Percentiles rank a stretch among this genome's conserved stretches.
Evolutionary conservation across 2,113 vertebrate genomes (phyloP).

Genomic region (Hydropotes inermis): DNA sequence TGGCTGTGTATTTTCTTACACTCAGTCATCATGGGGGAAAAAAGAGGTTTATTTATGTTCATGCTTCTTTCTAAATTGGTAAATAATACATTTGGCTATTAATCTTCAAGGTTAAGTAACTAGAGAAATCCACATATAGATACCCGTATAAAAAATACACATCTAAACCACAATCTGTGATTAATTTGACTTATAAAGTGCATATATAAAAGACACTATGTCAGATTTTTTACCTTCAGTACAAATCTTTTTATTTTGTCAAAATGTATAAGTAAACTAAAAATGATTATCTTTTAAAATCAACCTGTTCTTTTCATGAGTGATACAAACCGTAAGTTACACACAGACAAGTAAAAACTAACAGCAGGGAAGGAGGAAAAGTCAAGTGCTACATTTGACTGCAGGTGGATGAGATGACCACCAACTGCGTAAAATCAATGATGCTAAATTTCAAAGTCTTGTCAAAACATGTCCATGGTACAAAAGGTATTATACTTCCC

Average conservation of each 20-base stretch:
- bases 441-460: neutral
- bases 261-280: neutral
- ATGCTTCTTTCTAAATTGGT: conserved; percentile 47
- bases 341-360: neutral
- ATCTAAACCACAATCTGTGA: neutral
- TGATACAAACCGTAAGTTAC: neutral
- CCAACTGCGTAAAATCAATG: conserved; percentile 2
- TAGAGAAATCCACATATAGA: conserved; percentile 2
- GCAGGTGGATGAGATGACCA: neutral
- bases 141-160: neutral
- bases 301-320: neutral
- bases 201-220: neutral
- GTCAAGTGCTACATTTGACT: neutral
- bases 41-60: conserved; percentile 36
- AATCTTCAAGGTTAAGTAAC: conserved; percentile 21
- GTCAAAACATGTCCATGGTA: neutral
- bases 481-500: neutral
- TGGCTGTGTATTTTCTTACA: neutral
- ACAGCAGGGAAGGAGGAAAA: neutral
- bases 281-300: neutral
- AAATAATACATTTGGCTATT: conserved; percentile 47
- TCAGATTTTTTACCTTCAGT: neutral
- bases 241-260: neutral
- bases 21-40: conserved; percentile 32
- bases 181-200: neutral